Base-by-base conservation (phyloP, 2,113 vertebrate species). In the Suncus etruscus region DNA sequence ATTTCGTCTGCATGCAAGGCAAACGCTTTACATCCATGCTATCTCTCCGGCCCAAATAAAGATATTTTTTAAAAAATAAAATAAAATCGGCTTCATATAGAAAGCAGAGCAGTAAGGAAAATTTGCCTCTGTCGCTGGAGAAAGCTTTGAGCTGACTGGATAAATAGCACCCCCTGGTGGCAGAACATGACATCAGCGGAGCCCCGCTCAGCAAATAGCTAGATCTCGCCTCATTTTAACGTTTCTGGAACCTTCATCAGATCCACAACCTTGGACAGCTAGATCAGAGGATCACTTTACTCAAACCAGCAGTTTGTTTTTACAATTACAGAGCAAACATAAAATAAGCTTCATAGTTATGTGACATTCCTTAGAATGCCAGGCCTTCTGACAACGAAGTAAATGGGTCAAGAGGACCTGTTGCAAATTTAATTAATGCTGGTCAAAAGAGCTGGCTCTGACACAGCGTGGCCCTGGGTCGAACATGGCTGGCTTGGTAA, bases 81-180 rank as follows among this genome's bases (percentile, higher is more conserved):
- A 39, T 39, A 39, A 39, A 39, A 39, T 39, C 39, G 39, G 39
- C 39, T 39, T 39, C 39, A 39, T 39, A 39, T 39, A 39, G 39
- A 39, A 3, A 39, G 39, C 39, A 51, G 4, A 83, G 25, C 61
- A 94, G 24, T 81, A 92, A 90, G 15, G 32, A 3, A 32, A 47
- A 51, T 66, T 83, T 82, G 39, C 39, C 47, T 24, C 54, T 65
- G 63, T 29, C 92, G 48, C 65, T 4, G 9, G 47, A 73, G 39
- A 75, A 91, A 91, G 69, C 24, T 22, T 69, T 69, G 48, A 51
- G 80, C 50, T 80, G 50, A 45, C 32, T 92, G 90, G 92, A 69
- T 79, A 91, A 94, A 95, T 22, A 83, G 86, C 83, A 83, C 73
- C 93, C 94, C 50, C 93, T 91, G 82, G 93, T 91, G 95, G 92